Evolutionary conservation across 2,113 vertebrate species (phyloP), one percentile per base, ranked within the genome.

Genomic region (Oreotragus oreotragus): DNA sequence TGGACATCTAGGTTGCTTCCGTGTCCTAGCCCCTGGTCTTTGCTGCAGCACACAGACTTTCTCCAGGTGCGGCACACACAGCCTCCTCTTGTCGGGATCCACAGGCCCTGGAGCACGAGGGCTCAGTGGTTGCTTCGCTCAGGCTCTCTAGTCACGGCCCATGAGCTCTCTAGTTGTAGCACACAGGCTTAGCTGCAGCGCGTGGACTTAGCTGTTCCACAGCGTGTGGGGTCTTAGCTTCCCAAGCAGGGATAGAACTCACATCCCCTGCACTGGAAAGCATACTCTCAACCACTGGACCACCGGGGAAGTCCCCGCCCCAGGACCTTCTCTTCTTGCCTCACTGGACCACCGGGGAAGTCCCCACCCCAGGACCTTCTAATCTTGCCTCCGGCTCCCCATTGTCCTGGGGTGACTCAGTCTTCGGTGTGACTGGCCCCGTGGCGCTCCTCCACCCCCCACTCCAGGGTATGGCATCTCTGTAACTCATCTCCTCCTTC

Each of bases 401-500:
- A 66, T 92, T 87, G 55, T 39, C 30, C 47, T 47, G 25, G 84
- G 64, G 58, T 80, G 36, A 45, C 39, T 87, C 64, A 70, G 57
- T 28, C 73, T 62, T 33, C 3, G 33, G 47, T 23, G 14, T 47
- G 43, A 36, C 1, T 17, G 45, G 62, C 23, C 92, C 43, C 0
- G 0, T 7, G 10, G 45, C 2, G 77, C 55, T 80, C 73, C 80
- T 79, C 79, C 23, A 43, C 6, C 19, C 77, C 43, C 47, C 0
- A 39, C 33, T 21, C 27, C 15, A 49, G 9, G 0, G 17, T 13
- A 21, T 45, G 57, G 7, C 55, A 28, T 81, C 87, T 73, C 85
- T 66, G 7, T 91, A 97, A 95, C 90, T 17, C 88, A 55, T 15
- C 19, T 39, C 58, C 45, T 45, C 43, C 66, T 21, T 76, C 84